Conservation (phyloP, 2,888 invertebrate species). For the Tipula vernalis region DNA sequence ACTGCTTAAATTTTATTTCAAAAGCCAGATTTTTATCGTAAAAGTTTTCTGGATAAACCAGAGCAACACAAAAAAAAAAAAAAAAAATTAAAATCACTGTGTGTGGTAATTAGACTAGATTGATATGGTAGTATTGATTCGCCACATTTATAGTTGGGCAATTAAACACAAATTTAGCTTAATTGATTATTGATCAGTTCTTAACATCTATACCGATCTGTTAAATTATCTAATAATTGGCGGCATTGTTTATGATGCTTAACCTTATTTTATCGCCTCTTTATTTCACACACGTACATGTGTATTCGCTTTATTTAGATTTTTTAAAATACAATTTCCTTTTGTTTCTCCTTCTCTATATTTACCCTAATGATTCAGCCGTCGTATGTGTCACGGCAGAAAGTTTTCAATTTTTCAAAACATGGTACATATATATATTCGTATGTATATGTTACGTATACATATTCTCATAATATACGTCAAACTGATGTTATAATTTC, state of each 20-base stretch:
- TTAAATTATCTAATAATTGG: background rate
- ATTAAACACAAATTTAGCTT: background rate
- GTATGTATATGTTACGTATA: background rate
- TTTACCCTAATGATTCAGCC: background rate
- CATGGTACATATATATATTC: background rate
- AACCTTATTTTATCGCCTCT: background rate
- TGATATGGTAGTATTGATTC: background rate
- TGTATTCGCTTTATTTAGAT: background rate
- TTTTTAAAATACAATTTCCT: background rate
- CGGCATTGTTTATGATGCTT: background rate
- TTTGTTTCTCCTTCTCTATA: background rate
- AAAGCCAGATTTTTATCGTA: conserved; percentile 7
- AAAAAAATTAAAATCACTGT: background rate
- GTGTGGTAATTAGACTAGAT: background rate
- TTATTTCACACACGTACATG: background rate
- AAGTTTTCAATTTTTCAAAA: background rate
- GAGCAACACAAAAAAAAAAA: background rate
- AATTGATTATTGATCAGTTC: background rate
- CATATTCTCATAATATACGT: background rate
- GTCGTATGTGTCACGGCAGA: background rate
- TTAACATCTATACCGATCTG: background rate
- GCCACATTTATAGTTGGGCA: background rate
- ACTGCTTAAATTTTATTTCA: background rate
- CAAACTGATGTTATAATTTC: background rate
- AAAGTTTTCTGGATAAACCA: background rate